Evolutionary conservation across 2,797 vertebrate species (phyloP), one percentile per base, ranked within the genome.

Genomic region (Tragopan temminckii): DNA sequence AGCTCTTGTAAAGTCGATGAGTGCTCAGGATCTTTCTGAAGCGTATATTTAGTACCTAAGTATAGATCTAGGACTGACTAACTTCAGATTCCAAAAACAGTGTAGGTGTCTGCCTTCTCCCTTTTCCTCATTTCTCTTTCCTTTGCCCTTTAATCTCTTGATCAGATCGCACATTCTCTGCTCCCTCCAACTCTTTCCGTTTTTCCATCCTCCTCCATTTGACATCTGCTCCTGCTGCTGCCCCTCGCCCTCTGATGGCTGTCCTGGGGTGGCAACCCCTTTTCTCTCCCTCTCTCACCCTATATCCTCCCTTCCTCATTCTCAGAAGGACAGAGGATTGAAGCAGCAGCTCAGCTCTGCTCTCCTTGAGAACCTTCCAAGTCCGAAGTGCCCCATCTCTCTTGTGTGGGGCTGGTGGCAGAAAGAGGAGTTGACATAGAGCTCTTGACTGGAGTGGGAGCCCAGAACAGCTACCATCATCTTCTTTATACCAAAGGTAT

Each of bases 41-140:
- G 76, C 82, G 67, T 91, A 68, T 92, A 77, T 92, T 93, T 95
- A 55, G 80, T 94, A 25, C 74, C 90, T 94, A 94, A 94, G 77
- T 95, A 90, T 91, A 94, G 88, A 85, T 40, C 85, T 86, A 82
- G 85, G 67, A 38, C 82, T 92, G 88, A 89, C 82, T 93, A 90
- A 91, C 72, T 85, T 85, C 24, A 79, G 74, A 31, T 25, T 91
- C 77, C 74, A 82, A 91, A 91, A 86, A 81, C 81, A 94, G 82
- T 25, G 61, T 57, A 64, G 61, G 68, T 94, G 70, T 81, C 81
- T 96, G 93, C 85, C 63, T 92, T 89, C 61, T 84, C 68, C 82
- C 70, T 81, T 21, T 89, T 59, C 77, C 55, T 88, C 36, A n/a
- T 76, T 81, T 92, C 58, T 91, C 62, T 75, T 68, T 89, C 38